Evolutionary conservation across 2,113 vertebrate genomes (phyloP).

Genomic region (Tachycineta bicolor): DNA sequence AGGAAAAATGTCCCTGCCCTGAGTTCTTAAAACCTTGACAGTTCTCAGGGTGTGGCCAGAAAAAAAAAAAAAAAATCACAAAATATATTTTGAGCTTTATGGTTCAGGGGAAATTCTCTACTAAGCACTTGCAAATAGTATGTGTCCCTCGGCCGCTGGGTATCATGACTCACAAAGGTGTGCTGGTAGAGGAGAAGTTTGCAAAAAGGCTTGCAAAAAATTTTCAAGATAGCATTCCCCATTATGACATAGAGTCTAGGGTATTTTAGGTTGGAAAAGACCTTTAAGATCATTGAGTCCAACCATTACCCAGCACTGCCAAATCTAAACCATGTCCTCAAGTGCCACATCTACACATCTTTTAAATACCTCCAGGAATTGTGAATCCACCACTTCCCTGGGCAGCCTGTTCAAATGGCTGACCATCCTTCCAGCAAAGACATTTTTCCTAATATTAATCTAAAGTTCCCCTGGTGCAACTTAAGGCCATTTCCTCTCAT

Average conservation of each 20-base stretch:
- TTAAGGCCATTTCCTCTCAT: background rate
- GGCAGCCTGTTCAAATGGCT: background rate
- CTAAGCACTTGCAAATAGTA: background rate
- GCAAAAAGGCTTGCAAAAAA: background rate
- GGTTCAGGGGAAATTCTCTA: background rate
- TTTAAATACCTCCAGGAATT: background rate
- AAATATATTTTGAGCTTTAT: background rate
- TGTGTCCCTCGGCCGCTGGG: rapidly evolving
- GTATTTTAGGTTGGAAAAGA: background rate
- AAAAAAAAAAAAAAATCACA: background rate
- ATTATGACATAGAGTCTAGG: background rate
- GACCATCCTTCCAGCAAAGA: background rate
- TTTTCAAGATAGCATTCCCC: background rate
- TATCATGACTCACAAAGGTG: background rate
- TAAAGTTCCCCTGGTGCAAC: background rate
- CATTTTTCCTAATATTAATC: background rate
- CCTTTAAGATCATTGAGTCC: background rate
- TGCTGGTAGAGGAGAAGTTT: background rate
- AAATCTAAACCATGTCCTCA: background rate
- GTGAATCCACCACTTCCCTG: background rate
- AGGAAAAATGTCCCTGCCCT: background rate
- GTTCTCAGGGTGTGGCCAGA: background rate
- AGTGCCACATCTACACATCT: background rate
- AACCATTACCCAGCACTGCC: background rate
- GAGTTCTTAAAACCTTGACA: background rate